Evolutionary conservation across 2,797 vertebrate species (phyloP).

Genomic region (Stomatorhinus walkeri): DNA sequence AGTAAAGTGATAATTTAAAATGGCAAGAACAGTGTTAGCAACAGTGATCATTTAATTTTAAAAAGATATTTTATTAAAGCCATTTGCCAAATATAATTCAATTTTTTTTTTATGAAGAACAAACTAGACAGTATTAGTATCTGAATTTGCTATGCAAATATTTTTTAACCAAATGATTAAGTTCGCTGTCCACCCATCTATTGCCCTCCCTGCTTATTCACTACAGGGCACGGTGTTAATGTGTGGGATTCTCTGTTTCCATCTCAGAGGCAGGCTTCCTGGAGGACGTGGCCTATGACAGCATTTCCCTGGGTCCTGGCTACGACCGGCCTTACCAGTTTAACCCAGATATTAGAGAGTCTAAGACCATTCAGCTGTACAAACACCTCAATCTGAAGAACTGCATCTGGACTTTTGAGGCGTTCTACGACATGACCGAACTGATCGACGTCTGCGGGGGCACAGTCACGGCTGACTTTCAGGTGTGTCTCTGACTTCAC

Average conservation of each 20-base stretch:
- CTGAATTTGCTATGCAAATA: neutral
- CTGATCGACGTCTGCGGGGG: slow-evolving; percentile 91
- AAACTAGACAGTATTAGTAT: neutral
- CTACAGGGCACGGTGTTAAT: neutral
- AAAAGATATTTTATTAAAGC: neutral
- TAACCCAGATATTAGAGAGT: slow-evolving; percentile 72
- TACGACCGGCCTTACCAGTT: slow-evolving; percentile 93
- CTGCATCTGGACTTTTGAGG: slow-evolving; percentile 97
- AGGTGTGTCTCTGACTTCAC: slow-evolving; percentile 58
- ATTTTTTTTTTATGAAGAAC: neutral
- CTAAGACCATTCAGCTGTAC: slow-evolving; percentile 84
- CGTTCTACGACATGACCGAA: slow-evolving; percentile 96
- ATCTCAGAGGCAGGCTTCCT: slow-evolving; percentile 83
- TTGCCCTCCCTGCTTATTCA: neutral
- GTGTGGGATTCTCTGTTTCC: neutral
- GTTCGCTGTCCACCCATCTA: neutral
- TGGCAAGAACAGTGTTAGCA: neutral
- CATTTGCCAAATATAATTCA: neutral
- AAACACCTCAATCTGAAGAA: slow-evolving; percentile 96
- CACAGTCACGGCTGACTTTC: slow-evolving; percentile 91
- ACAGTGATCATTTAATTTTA: neutral
- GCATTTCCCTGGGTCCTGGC: slow-evolving; percentile 76
- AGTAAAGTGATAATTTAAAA: neutral
- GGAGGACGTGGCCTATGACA: slow-evolving; percentile 71
- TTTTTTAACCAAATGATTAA: neutral